A percentile compares a stretch with the other conserved stretches of the same genome.
Evolutionary conservation across 2,113 vertebrate genomes (phyloP).

Genomic region (Barnardius zonarius): DNA sequence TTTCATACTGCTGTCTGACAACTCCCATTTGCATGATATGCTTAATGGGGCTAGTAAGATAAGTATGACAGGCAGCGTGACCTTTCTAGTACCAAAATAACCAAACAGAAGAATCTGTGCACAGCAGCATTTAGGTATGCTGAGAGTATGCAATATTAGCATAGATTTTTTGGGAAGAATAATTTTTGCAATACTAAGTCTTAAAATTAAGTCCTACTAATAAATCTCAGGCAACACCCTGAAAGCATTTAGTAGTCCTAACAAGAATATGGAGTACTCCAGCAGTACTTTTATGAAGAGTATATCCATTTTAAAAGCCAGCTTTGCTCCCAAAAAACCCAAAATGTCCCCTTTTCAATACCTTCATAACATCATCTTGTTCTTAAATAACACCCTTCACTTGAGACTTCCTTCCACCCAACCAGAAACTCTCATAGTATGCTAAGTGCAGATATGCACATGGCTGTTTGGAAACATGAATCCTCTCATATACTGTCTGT

Average conservation of each 20-base stretch:
- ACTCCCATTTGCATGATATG: conserved; percentile 41
- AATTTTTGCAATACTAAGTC: neutral
- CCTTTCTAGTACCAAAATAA: conserved; percentile 54
- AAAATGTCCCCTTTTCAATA: neutral
- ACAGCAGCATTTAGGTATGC: neutral
- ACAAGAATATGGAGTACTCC: neutral
- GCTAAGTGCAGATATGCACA: neutral
- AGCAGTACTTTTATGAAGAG: neutral
- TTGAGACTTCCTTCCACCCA: neutral
- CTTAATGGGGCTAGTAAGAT: conserved; percentile 12
- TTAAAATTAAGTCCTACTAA: neutral
- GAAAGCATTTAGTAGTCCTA: neutral
- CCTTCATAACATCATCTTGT: neutral
- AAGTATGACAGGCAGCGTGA: conserved; percentile 48
- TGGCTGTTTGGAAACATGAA: neutral
- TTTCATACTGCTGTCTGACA: conserved; percentile 51
- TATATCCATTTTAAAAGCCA: neutral
- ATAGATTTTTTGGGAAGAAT: neutral
- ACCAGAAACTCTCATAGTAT: neutral
- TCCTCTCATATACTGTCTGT: neutral
- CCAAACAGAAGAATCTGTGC: conserved; percentile 3
- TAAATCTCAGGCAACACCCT: neutral
- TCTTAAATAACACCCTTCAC: neutral
- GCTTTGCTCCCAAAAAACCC: neutral
- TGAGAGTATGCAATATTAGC: neutral